A percentile compares a stretch with the other conserved stretches of the same genome.
These are phyloP conservation scores for Enteromius argenteus DNA, from an alignment of 2,797 vertebrate genomes.

Conservation along the genomic window DNA sequence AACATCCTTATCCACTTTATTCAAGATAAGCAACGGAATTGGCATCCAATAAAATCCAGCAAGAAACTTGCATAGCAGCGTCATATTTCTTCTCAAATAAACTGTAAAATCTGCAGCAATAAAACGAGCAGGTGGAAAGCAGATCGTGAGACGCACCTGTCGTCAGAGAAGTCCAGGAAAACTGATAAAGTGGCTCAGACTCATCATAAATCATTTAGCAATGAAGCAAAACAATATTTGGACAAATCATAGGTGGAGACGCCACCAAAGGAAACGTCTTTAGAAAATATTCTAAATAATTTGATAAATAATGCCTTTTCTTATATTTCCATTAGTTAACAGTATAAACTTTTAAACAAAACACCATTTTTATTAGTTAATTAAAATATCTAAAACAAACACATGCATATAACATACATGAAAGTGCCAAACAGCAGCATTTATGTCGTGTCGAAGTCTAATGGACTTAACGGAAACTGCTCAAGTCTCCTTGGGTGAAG, in stretches of 20 bases:
- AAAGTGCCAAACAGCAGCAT: background rate
- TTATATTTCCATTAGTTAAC: background rate
- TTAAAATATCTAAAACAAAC: background rate
- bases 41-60: constrained; percentile 28
- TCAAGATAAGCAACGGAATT: constrained; percentile 65
- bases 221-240: constrained; percentile 53
- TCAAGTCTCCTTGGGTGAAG: background rate
- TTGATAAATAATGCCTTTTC: background rate
- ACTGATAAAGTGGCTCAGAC: constrained; percentile 71
- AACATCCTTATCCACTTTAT: constrained; percentile 56
- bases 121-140: constrained; percentile 84
- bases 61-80: constrained; percentile 55
- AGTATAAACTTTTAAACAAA: background rate
- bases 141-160: constrained; percentile 76
- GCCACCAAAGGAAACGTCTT: background rate
- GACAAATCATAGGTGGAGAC: constrained; percentile 42
- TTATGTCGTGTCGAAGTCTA: background rate
- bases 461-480: background rate
- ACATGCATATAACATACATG: background rate
- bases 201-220: constrained; percentile 71
- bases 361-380: background rate
- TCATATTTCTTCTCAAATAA: constrained; percentile 77
- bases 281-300: background rate
- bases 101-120: constrained; percentile 80
- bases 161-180: constrained; percentile 61